These are phyloP conservation scores for Epirrhoe alternata DNA, from an alignment of 2,888 invertebrate species.

Conservation along the genomic window DNA sequence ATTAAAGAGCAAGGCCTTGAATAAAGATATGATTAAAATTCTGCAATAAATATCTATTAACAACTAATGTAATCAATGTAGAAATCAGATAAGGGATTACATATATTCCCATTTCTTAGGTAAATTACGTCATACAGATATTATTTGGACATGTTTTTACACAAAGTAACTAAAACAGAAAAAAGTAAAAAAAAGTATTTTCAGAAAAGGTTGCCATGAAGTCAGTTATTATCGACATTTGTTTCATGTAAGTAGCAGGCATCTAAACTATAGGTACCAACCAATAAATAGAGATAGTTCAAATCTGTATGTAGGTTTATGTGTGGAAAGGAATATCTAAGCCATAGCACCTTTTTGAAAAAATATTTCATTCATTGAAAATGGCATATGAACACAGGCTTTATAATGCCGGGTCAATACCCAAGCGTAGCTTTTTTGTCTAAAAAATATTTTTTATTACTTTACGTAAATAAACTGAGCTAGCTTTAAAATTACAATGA, in stretches of 20 bases:
- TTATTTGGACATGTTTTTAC: constrained; percentile 22
- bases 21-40: constrained; percentile 12
- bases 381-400: too few relatives aligned
- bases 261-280: background rate
- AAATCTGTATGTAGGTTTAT: too few relatives aligned
- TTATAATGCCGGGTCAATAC: too few relatives aligned
- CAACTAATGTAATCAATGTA: constrained; percentile 12
- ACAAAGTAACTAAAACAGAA: constrained; percentile 29
- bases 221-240: constrained; percentile 20
- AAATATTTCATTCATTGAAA: too few relatives aligned
- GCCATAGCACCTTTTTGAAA: too few relatives aligned
- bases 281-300: too few relatives aligned
- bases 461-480: too few relatives aligned
- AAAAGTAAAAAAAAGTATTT: background rate
- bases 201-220: constrained; percentile 17
- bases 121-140: constrained; percentile 5
- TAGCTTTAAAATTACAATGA: too few relatives aligned
- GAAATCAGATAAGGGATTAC: constrained; percentile 24
- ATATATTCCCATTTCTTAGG: constrained; percentile 15
- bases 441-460: too few relatives aligned
- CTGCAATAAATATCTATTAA: constrained; percentile 9
- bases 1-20: constrained; percentile 8
- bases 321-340: too few relatives aligned
- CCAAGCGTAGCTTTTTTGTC: too few relatives aligned
- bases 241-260: constrained; percentile 29